Base-by-base conservation (phyloP, 1,140 invertebrate species). In the Apolygus lucorum region DNA sequence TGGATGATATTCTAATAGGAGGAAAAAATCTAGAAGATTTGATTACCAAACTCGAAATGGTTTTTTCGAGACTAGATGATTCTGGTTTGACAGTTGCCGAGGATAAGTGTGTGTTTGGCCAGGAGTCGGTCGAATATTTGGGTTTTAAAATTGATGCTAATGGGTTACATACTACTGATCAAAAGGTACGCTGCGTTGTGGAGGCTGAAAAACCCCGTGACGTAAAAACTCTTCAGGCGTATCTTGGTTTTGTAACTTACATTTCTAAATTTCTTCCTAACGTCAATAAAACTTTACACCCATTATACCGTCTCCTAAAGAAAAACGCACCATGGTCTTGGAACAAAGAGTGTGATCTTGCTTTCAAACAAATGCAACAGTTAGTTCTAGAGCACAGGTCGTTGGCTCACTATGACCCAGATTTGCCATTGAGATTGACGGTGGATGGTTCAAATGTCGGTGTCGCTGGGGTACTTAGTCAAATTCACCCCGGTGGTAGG, bases 1-100 rank as follows among this genome's bases (percentile, higher is more conserved):
- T 62, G 49, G 68, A 68, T 28, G 52, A 68, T 28, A 28, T 68
- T 14, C 52, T 68, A 52, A 29, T 68, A 13, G 68, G 49, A n/a
- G 68, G 68, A 22, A 28, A 24, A 28, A 24, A 62, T 62, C 11
- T 42, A 1, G 13, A 11, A 8, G 24, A 21, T 2, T 62, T 29
- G 14, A 17, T 27, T 22, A 62, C 8, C 17, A 11, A 14, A 4
- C 27, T 68, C 1, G 28, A 52, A 49, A 27, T 28, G 11, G 68
- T 72, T 52, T 25, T 62, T 1, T n/a, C 14, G 8, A 65, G 22
- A 28, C 69, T 70, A 27, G 67, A 73, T 17, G 67, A 71, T 21
- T 49, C 34, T 22, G 65, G 54, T 27, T 25, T 59, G 14, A 27
- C 64, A 13, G 24, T 42, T 2, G 42, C 24, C 34, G 21, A 28